A percentile compares a stretch with the other conserved stretches of the same genome.
phyloP scores from a whole-genome alignment of 2,797 vertebrate genomes.

The Coendou prehensilis region DNA sequence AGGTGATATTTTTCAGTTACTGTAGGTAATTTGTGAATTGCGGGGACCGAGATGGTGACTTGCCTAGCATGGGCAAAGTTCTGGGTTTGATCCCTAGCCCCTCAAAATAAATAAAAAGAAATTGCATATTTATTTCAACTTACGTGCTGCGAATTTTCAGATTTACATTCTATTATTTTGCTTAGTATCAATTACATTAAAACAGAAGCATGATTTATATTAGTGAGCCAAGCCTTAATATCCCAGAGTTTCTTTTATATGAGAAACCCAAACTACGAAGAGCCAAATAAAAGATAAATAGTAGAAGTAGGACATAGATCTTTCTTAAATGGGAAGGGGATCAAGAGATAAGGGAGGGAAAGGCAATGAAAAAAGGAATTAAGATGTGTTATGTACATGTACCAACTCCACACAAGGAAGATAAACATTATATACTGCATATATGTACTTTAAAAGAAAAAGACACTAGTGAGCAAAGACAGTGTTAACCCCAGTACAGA shows the following conservation, averaged over 20 bases:
- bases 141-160: background rate
- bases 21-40: constrained; percentile 39
- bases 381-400: background rate
- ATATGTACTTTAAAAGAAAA: background rate
- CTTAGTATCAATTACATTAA: background rate
- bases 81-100: background rate
- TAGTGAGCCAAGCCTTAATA: background rate
- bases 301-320: background rate
- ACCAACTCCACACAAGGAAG: background rate
- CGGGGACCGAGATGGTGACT: background rate
- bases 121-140: background rate
- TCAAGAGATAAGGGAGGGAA: background rate
- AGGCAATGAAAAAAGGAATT: background rate
- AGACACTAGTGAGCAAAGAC: background rate
- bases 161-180: background rate
- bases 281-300: background rate
- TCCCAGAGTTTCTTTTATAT: background rate
- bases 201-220: background rate
- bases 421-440: background rate
- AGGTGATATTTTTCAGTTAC: background rate
- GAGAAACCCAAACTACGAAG: background rate
- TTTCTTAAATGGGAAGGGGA: background rate
- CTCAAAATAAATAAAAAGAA: background rate
- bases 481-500: background rate
- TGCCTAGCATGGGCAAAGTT: background rate